phyloP scores from a whole-genome alignment of 2,113 vertebrate species.

The Bos indicus region DNA sequence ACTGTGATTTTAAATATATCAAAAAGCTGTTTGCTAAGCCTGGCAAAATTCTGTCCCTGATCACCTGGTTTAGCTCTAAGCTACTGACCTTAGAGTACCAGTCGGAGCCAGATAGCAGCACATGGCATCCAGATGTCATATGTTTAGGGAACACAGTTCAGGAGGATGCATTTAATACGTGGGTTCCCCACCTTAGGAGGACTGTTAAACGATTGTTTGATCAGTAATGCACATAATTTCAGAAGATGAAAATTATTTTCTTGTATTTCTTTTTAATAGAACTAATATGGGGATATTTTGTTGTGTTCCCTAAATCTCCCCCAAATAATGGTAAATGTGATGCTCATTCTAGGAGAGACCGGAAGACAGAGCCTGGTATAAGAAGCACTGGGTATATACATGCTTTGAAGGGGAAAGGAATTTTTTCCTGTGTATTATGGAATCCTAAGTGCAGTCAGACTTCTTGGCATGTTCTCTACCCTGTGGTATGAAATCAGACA shows the following conservation, averaged over 20 bases:
- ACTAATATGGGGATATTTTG: neutral
- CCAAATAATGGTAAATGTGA: neutral
- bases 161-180: neutral
- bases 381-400: neutral
- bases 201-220: neutral
- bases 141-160: neutral
- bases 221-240: neutral
- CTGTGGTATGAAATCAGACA: neutral
- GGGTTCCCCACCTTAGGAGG: neutral
- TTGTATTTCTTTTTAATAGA: neutral
- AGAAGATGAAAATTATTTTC: constrained; percentile 18
- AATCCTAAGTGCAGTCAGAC: neutral
- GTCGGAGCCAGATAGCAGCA: neutral
- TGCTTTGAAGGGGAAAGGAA: neutral
- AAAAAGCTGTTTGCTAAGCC: neutral
- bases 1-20: neutral
- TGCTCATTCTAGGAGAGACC: neutral
- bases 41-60: neutral
- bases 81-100: neutral
- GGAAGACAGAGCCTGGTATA: neutral
- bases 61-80: neutral
- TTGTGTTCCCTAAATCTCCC: neutral
- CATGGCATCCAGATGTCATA: neutral
- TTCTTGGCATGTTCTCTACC: neutral
- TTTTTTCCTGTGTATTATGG: neutral